Conservation (phyloP, 1,140 invertebrate species). For the Drosophila erecta region DNA sequence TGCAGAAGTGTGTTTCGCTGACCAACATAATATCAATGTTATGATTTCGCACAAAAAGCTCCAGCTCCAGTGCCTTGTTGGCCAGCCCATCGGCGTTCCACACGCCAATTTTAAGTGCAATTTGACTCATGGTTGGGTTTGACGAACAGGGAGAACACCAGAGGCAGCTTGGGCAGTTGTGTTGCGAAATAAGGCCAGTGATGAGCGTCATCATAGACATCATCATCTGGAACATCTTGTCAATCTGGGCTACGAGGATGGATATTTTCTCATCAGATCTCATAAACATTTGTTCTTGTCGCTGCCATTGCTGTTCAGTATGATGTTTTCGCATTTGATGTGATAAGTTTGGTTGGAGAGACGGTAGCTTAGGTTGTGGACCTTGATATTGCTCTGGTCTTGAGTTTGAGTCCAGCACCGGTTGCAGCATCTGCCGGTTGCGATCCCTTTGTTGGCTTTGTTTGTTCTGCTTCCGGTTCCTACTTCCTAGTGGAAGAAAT, state of each 20-base stretch:
- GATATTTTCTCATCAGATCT: not conserved
- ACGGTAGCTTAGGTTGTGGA: not conserved
- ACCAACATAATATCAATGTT: not conserved
- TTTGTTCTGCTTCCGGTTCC: not conserved
- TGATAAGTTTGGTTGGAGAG: not conserved
- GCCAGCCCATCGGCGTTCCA: too few relatives aligned
- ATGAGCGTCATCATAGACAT: too few relatives aligned
- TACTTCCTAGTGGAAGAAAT: not conserved
- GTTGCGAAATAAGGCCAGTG: too few relatives aligned
- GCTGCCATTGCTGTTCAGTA: not conserved
- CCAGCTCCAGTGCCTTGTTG: not conserved
- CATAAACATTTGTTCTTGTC: not conserved
- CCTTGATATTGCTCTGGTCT: not conserved
- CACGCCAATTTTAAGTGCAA: too few relatives aligned
- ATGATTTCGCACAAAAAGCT: not conserved
- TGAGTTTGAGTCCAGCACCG: too few relatives aligned
- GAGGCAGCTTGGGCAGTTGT: too few relatives aligned
- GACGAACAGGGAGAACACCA: too few relatives aligned
- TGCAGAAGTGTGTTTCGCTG: not conserved
- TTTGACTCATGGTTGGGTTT: too few relatives aligned
- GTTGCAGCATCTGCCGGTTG: too few relatives aligned
- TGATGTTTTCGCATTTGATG: not conserved
- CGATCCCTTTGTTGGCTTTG: too few relatives aligned
- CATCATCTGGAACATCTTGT: constrained; percentile 3
- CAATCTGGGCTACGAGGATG: not conserved